Conservation (phyloP, 2,113 vertebrate species). For the Todiramphus chloris region DNA sequence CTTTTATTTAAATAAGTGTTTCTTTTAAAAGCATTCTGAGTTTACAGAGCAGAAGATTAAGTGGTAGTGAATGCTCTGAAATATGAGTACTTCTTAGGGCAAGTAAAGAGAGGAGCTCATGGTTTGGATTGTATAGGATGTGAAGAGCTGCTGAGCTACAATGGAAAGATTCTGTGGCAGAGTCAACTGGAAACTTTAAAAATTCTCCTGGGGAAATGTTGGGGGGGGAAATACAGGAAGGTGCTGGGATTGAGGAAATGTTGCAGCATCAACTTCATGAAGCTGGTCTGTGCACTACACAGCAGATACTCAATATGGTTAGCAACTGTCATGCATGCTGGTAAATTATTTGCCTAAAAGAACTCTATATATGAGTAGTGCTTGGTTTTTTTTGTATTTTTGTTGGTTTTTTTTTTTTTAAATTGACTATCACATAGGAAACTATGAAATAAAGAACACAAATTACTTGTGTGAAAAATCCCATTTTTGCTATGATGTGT, state of each 20-base stretch:
- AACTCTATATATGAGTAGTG: neutral
- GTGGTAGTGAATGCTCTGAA: neutral
- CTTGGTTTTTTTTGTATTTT: neutral
- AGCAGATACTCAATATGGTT: neutral
- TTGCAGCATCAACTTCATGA: neutral
- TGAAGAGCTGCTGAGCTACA: neutral
- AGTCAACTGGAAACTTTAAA: neutral
- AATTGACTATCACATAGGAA: neutral
- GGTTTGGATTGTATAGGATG: neutral
- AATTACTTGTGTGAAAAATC: neutral
- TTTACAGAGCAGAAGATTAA: constrained; percentile 21
- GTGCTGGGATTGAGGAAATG: neutral
- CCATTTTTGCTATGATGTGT: neutral
- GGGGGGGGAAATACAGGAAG: neutral
- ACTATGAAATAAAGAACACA: neutral
- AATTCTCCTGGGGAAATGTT: neutral
- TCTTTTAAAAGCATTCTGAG: constrained; percentile 36
- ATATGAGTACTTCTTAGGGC: neutral
- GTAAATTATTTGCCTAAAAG: neutral
- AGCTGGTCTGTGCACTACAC: neutral
- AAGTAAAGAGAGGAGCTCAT: neutral
- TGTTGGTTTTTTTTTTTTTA: neutral
- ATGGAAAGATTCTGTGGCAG: neutral
- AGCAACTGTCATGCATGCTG: neutral
- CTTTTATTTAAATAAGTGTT: constrained; percentile 35